A percentile compares a stretch with the other conserved stretches of the same genome.
Conservation (phyloP, 2,113 vertebrate species). For the Martes martes region DNA sequence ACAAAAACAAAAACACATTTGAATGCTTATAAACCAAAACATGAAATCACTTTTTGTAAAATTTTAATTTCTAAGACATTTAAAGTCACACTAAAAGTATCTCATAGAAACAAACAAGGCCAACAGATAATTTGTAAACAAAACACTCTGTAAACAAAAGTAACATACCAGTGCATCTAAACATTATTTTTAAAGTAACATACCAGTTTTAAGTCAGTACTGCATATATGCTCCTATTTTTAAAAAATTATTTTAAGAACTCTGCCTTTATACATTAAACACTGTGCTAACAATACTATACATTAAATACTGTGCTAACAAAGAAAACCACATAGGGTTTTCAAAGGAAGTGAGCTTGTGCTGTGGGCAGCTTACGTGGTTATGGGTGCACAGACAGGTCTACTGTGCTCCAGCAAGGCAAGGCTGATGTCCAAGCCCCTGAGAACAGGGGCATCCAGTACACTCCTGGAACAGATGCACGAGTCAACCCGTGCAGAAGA, state of each 20-base stretch:
- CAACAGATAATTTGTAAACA: conserved; percentile 41
- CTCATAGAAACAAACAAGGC: conserved; percentile 33
- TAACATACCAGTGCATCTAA: conserved; percentile 39
- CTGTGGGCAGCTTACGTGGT: conserved; percentile 52
- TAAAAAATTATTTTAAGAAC: not conserved
- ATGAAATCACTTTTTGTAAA: conserved; percentile 58
- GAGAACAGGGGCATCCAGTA: conserved; percentile 35
- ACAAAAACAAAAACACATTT: not conserved
- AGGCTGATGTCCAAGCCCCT: conserved; percentile 63
- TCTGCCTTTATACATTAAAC: conserved; percentile 40
- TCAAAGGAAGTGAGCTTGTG: not conserved
- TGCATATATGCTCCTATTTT: conserved; percentile 36
- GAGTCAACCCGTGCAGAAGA: conserved; percentile 58
- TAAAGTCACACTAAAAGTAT: conserved; percentile 60
- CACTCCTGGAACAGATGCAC: conserved; percentile 45
- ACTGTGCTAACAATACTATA: conserved; percentile 21
- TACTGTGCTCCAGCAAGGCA: not conserved
- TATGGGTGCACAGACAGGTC: not conserved
- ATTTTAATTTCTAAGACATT: conserved; percentile 77
- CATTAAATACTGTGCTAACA: conserved; percentile 46
- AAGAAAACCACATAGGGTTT: not conserved
- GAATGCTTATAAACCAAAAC: conserved; percentile 30
- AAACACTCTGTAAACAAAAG: conserved; percentile 70
- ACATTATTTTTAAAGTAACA: conserved; percentile 57
- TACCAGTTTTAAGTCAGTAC: not conserved